A percentile compares a stretch with the other conserved stretches of the same genome.
Evolutionary conservation across 2,797 vertebrate species (phyloP).

Genomic region (Zenarchopterus dispar): DNA sequence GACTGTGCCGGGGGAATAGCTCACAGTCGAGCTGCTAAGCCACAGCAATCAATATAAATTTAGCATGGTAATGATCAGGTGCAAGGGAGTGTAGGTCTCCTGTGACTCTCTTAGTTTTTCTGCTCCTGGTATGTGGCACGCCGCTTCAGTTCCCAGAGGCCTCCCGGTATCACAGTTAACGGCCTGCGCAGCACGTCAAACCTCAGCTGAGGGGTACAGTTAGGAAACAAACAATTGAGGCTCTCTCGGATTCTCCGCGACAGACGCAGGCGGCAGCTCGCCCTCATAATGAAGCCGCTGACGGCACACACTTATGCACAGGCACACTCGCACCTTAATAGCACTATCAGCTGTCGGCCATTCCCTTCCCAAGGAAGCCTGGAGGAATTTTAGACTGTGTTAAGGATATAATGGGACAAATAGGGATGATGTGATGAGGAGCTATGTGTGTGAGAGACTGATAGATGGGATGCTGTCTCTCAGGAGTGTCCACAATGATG

Average conservation of each 20-base stretch:
- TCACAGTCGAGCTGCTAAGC: conserved; percentile 81
- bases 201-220: conserved; percentile 63
- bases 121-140: conserved; percentile 38
- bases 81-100: conserved; percentile 69
- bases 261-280: conserved; percentile 22
- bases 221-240: conserved; percentile 62
- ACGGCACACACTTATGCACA: conserved; percentile 30
- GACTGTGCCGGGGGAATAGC: conserved; percentile 71
- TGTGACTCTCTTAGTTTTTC: conserved; percentile 50
- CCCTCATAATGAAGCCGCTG: conserved; percentile 58
- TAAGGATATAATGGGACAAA: conserved; percentile 73
- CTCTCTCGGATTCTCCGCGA: conserved; percentile 49
- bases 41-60: conserved; percentile 85
- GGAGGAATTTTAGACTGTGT: conserved; percentile 63
- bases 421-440: conserved; percentile 55
- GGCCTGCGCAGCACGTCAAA: conserved; percentile 53
- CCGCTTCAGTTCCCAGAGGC: conserved; percentile 61
- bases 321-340: conserved; percentile 30
- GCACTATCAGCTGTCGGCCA: conserved; percentile 11
- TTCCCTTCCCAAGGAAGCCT: conserved; percentile 39
- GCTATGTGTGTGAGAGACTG: conserved; percentile 41
- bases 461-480: conserved; percentile 74
- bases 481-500: conserved; percentile 65
- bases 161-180: conserved; percentile 48
- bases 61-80: conserved; percentile 84